These are phyloP conservation scores for Glareola pratincola DNA, from an alignment of 2,113 vertebrate genomes.

Conservation along the genomic window DNA sequence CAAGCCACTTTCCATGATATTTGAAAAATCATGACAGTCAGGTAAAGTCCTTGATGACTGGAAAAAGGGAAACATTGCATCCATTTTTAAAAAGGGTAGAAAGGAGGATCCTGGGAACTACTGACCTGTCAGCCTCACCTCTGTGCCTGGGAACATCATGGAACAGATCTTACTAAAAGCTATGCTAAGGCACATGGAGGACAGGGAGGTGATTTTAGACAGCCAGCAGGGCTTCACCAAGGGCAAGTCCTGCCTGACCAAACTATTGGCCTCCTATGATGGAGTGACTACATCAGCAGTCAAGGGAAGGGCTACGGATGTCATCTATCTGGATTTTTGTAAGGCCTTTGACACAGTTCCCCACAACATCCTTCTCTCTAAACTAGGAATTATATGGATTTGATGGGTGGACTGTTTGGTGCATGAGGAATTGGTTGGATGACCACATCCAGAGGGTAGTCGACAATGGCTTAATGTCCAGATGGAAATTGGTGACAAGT, in stretches of 20 bases:
- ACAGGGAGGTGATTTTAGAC: not conserved
- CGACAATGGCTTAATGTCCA: no score
- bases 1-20: not conserved
- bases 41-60: not conserved
- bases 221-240: not conserved
- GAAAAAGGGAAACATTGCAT: not conserved
- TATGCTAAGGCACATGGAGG: not conserved
- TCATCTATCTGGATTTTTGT: not conserved
- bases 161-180: not conserved
- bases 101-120: not conserved
- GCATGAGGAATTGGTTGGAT: no score
- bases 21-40: not conserved
- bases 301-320: not conserved
- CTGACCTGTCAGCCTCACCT: not conserved
- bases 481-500: no score
- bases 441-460: no score
- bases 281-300: not conserved
- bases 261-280: no score
- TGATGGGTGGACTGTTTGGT: no score
- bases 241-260: not conserved
- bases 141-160: not conserved
- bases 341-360: not conserved
- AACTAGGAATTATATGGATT: no score
- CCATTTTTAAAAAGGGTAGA: not conserved
- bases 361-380: no score